A percentile compares a stretch with the other conserved stretches of the same genome.
phyloP scores from a whole-genome alignment of 2,113 vertebrate species.

The Solea solea region DNA sequence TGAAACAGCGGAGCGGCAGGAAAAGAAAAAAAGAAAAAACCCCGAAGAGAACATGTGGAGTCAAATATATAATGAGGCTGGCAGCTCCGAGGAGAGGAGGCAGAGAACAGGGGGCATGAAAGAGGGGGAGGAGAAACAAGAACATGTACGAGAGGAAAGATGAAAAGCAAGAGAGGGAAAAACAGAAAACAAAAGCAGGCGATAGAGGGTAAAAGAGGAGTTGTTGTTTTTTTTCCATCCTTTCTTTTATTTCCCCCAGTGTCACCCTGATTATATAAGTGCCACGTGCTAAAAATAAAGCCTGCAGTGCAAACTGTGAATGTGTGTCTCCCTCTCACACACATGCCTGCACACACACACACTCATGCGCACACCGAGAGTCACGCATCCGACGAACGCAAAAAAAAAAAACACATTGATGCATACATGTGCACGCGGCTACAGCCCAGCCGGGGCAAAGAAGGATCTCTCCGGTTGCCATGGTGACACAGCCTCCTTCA shows the following conservation, averaged over 20 bases:
- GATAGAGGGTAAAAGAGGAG: constrained; percentile 58
- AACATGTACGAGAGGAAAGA: constrained; percentile 7
- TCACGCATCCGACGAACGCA: constrained; percentile 44
- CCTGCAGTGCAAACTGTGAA: constrained; percentile 73
- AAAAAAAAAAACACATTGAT: constrained; percentile 49
- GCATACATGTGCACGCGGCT: constrained; percentile 34
- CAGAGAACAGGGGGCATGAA: not conserved
- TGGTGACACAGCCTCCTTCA: constrained; percentile 76
- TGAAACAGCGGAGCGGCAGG: constrained; percentile 26
- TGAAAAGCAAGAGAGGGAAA: constrained; percentile 18
- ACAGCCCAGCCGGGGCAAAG: constrained; percentile 45
- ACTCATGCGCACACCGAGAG: constrained; percentile 21
- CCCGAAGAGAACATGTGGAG: constrained; percentile 26
- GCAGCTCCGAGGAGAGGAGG: constrained; percentile 11
- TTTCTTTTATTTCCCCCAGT: constrained; percentile 75
- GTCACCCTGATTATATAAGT: constrained; percentile 85
- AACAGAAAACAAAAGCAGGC: constrained; percentile 25
- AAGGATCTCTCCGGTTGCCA: constrained; percentile 76
- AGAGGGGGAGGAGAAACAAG: constrained; percentile 5
- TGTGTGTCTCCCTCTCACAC: constrained; percentile 14
- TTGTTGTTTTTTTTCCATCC: constrained; percentile 48
- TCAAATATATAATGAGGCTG: constrained; percentile 50
- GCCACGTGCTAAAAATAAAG: constrained; percentile 84
- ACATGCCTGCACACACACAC: not conserved
- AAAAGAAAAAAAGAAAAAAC: constrained; percentile 2